A percentile compares a stretch with the other conserved stretches of the same genome.
phyloP scores from a whole-genome alignment of 1,140 invertebrate species.

The Drosophila pachea region DNA sequence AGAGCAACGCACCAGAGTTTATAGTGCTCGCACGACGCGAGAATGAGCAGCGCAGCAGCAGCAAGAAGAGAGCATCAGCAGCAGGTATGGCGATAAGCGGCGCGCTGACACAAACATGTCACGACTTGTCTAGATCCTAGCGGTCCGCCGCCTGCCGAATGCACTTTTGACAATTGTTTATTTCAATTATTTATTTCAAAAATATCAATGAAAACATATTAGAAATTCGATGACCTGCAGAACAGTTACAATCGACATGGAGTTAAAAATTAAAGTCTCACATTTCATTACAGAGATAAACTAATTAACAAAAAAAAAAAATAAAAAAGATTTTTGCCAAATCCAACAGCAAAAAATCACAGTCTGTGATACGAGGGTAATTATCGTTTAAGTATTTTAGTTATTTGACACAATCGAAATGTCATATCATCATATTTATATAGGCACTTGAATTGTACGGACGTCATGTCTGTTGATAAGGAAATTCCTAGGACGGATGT shows the following conservation, averaged over 20 bases:
- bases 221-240: background rate
- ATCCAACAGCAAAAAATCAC: background rate
- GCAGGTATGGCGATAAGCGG: constrained; percentile 6
- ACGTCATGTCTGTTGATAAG: constrained; percentile 6
- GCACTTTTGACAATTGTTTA: background rate
- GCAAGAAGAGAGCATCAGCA: background rate
- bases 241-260: background rate
- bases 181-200: no score
- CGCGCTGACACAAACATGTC: background rate
- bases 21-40: constrained; percentile 15
- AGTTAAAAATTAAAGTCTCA: background rate
- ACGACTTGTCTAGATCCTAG: constrained; percentile 7
- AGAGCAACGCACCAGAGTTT: constrained; percentile 28
- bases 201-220: background rate
- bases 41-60: background rate
- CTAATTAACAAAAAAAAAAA: background rate
- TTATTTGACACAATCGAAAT: constrained; percentile 20
- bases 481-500: background rate
- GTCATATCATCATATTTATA: background rate
- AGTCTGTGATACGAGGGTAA: background rate
- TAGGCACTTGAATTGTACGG: background rate
- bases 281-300: constrained; percentile 21
- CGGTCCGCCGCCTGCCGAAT: no score
- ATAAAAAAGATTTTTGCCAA: background rate
- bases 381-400: constrained; percentile 1